These are phyloP conservation scores for Corbicula japonica DNA, from an alignment of 2,888 invertebrate species.

Conservation along the genomic window DNA sequence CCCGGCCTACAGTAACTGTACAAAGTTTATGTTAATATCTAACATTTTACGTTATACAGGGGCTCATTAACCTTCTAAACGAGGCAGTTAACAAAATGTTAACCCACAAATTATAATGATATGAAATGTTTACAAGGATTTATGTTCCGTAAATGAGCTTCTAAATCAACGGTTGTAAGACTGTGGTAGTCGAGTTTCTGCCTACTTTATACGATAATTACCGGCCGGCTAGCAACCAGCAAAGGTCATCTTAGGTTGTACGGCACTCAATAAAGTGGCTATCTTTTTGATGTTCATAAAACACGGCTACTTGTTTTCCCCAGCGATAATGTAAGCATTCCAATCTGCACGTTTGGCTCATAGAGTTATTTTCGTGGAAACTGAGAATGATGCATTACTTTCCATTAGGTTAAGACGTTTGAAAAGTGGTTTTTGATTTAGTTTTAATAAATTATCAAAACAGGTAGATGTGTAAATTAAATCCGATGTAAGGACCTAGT, in stretches of 20 bases:
- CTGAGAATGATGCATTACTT: no score
- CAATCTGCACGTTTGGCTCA: no score
- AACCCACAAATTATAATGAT: conserved; percentile 30
- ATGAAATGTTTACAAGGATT: conserved; percentile 31
- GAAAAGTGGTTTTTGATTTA: no score
- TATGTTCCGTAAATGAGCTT: conserved; percentile 21
- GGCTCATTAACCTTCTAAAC: conserved; percentile 4
- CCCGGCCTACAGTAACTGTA: no score
- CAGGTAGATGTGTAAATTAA: no score
- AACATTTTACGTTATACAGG: neutral
- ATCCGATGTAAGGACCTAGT: no score
- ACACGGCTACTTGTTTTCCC: conserved; percentile 14
- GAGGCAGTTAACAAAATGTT: conserved; percentile 25
- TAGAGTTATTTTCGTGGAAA: no score
- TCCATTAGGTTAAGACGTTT: no score
- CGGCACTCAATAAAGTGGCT: neutral
- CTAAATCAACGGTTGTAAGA: conserved; percentile 32
- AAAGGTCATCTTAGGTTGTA: conserved; percentile 11
- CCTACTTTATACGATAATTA: conserved; percentile 17
- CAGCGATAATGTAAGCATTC: no score
- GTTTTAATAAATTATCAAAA: no score
- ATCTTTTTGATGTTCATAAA: conserved; percentile 14
- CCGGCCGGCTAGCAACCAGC: neutral
- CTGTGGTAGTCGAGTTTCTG: conserved; percentile 8
- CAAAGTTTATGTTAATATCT: no score